These are phyloP conservation scores for Saguinus imperator DNA, from an alignment of 2,113 vertebrate genomes.

Conservation along the genomic window DNA sequence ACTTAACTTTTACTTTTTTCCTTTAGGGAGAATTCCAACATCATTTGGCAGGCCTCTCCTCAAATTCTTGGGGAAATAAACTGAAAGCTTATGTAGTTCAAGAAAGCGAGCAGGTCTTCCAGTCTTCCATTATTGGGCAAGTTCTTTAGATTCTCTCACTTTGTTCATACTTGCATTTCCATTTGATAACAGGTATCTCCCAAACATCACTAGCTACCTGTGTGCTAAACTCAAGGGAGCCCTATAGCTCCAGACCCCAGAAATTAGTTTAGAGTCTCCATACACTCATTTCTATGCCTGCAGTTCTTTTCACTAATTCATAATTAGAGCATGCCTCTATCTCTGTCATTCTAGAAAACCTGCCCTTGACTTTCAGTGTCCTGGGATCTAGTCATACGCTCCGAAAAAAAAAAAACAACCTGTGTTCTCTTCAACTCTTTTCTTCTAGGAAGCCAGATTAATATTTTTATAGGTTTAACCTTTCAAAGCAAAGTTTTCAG, in stretches of 20 bases:
- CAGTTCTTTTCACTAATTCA: not conserved
- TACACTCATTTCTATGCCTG: too few species aligned
- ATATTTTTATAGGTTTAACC: not conserved
- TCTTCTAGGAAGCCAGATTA: not conserved
- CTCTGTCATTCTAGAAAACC: not conserved
- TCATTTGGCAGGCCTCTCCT: not conserved
- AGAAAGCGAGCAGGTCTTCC: not conserved
- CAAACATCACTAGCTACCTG: not conserved
- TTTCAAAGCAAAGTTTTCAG: not conserved
- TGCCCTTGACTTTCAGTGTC: too few species aligned
- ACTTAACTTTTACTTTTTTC: not conserved
- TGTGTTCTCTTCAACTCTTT: not conserved
- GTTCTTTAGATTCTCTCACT: not conserved
- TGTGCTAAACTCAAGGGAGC: not conserved
- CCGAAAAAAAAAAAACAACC: not conserved
- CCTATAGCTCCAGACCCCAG: not conserved
- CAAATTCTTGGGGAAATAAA: not conserved
- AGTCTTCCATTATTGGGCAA: not conserved
- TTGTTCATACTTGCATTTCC: not conserved
- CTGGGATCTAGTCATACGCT: not conserved
- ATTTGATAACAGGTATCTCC: not conserved
- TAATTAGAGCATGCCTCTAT: not conserved
- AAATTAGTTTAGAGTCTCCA: not conserved
- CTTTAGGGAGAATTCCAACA: not conserved
- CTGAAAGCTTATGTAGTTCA: not conserved